Evolutionary conservation across 2,797 vertebrate genomes (phyloP), one percentile per base, ranked within the genome.

Genomic region (Gadopsis marmoratus): DNA sequence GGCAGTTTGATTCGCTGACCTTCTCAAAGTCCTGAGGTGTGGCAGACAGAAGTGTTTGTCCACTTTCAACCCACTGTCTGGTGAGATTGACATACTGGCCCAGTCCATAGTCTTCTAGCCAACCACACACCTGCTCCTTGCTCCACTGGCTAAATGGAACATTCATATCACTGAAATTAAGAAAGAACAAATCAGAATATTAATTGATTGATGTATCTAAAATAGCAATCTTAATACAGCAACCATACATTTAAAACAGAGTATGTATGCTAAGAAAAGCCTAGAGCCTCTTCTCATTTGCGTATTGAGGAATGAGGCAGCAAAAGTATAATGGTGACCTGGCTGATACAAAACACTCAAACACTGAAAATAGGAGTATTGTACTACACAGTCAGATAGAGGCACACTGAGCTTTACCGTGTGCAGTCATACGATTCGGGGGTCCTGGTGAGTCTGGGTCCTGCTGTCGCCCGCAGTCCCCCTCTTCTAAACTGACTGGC

Each of bases 21-120:
- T 98, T 99, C 90, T 99, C 98, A 91, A 98, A 95, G 64, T 97
- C 97, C 93, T 99, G 98, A 65, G 97, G 97, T 5, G 97, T 97
- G 0, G 98, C 98, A 53, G 97, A 96, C 43, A 99, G 82, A 54
- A 99, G 94, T 0, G 96, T 99, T 86, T 99, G 97, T 60, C 98
- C 98, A 23, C 95, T 96, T 14, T 94, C 96, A 66, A 99, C 95
- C 98, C 98, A 99, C 85, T 99, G 98, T 81, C 98, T 95, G 35
- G 97, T 96, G 84, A 99, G 96, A 88, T 96, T 98, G 84, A 98
- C 95, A 0, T 99, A 99, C 83, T 99, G 97, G 55, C 96, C 96
- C 0, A 99, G 94, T 45, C 98, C 98, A 2, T 95, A 97, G 90
- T 99, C 97, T 85, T 99, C 97, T 1, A 99, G 91, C 98, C 98